A percentile compares a stretch with the other conserved stretches of the same genome.
phyloP scores from a whole-genome alignment of 2,888 invertebrate genomes.

The Charanyca ferruginea region DNA sequence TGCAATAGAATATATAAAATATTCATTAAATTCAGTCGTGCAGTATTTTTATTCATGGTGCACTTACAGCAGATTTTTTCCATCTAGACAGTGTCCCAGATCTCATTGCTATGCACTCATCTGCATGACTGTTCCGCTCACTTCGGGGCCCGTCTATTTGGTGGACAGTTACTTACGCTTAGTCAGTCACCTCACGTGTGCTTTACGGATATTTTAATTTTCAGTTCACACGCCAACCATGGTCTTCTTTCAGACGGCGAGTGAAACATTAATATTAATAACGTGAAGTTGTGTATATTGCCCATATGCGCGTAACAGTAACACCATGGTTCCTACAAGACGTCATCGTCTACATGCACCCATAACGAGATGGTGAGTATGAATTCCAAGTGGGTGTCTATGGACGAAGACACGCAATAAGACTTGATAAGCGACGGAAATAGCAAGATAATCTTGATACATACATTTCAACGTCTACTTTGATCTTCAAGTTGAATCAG shows the following conservation, averaged over 20 bases:
- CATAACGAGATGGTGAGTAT: constrained; percentile 56
- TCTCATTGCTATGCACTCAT: constrained; percentile 58
- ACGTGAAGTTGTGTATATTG: constrained; percentile 65
- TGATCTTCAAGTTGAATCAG: constrained; percentile 43
- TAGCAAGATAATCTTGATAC: constrained; percentile 56
- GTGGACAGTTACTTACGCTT: constrained; percentile 69
- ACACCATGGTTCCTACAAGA: constrained; percentile 48
- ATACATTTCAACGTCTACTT: constrained; percentile 41
- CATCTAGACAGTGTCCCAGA: constrained; percentile 44
- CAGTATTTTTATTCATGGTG: constrained; percentile 35
- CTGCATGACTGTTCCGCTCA: constrained; percentile 38
- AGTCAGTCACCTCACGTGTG: constrained; percentile 78
- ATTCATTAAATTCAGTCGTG: constrained; percentile 39
- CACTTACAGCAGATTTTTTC: constrained; percentile 34
- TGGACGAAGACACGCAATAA: constrained; percentile 25
- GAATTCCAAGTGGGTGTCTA: constrained; percentile 55
- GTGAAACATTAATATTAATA: constrained; percentile 84
- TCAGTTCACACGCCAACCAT: constrained; percentile 86
- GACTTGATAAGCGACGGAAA: constrained; percentile 58
- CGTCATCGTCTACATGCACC: constrained; percentile 58
- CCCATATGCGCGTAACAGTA: constrained; percentile 68
- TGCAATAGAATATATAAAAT: constrained; percentile 3
- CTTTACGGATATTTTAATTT: constrained; percentile 88
- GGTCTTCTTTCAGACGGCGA: constrained; percentile 80
- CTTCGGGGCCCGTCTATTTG: constrained; percentile 45